phyloP scores from a whole-genome alignment of 1,140 invertebrate genomes.

The Octopus bimaculoides region DNA sequence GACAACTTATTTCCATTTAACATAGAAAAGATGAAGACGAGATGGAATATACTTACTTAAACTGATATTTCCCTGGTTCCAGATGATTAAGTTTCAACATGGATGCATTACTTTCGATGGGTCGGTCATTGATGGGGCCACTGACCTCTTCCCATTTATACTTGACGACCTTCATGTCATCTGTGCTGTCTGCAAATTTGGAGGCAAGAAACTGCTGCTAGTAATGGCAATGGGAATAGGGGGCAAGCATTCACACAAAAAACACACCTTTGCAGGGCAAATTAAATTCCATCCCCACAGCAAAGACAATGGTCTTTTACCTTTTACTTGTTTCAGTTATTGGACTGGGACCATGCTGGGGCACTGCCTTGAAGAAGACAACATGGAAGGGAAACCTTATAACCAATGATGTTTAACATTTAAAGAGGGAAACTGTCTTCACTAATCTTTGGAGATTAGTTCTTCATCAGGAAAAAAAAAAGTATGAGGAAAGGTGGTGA shows the following conservation, averaged over 20 bases:
- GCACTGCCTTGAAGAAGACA: too few species aligned
- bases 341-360: too few species aligned
- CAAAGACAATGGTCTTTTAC: too few species aligned
- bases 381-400: too few species aligned
- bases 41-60: conserved; percentile 64
- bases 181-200: conserved; percentile 62
- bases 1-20: neutral
- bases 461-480: too few species aligned
- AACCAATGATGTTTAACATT: too few species aligned
- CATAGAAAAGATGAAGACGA: neutral
- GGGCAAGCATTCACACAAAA: neutral
- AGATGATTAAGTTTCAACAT: conserved; percentile 82
- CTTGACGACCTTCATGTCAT: conserved; percentile 77
- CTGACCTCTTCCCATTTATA: conserved; percentile 91
- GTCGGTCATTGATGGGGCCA: conserved; percentile 82
- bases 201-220: neutral
- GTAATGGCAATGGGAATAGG: too few species aligned
- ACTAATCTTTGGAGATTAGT: too few species aligned
- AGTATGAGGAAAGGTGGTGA: too few species aligned
- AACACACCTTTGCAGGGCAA: neutral
- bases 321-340: too few species aligned
- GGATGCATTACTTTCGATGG: conserved; percentile 69
- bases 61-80: conserved; percentile 85
- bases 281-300: neutral
- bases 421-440: too few species aligned